Conservation (phyloP, 2,888 invertebrate species). For the Papilio gigon region DNA sequence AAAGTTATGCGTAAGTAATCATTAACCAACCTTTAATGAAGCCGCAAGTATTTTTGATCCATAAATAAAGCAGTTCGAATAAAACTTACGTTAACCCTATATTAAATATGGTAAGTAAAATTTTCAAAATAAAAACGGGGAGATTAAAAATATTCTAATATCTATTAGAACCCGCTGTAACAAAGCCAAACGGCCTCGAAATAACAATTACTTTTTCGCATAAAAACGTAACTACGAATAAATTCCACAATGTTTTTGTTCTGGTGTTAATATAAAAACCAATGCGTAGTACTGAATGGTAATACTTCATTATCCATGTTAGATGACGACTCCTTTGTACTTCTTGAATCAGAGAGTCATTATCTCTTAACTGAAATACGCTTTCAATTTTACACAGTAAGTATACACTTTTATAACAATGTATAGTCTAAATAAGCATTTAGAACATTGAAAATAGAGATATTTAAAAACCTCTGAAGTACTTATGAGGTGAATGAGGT, state of each 20-base stretch:
- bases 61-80: too few species aligned
- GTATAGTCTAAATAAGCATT: too few species aligned
- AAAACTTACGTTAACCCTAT: too few species aligned
- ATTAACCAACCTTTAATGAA: too few species aligned
- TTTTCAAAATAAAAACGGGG: background rate
- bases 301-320: background rate
- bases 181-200: conserved; percentile 15
- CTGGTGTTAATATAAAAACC: background rate
- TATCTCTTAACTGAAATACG: background rate
- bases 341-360: background rate
- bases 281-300: conserved; percentile 6
- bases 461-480: too few species aligned
- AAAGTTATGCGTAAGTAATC: too few species aligned
- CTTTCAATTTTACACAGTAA: background rate
- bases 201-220: conserved; percentile 16
- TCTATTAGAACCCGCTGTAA: background rate
- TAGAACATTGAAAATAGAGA: too few species aligned
- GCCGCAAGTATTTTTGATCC: too few species aligned
- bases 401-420: too few species aligned
- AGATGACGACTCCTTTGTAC: background rate
- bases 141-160: background rate
- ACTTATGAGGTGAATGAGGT: too few species aligned
- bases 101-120: too few species aligned
- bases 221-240: conserved; percentile 14
- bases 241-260: background rate